Percentiles rank a stretch among this genome's conserved stretches.
These are phyloP conservation scores for Gerris lacustris DNA, from an alignment of 2,888 invertebrate species.

Conservation along the genomic window DNA sequence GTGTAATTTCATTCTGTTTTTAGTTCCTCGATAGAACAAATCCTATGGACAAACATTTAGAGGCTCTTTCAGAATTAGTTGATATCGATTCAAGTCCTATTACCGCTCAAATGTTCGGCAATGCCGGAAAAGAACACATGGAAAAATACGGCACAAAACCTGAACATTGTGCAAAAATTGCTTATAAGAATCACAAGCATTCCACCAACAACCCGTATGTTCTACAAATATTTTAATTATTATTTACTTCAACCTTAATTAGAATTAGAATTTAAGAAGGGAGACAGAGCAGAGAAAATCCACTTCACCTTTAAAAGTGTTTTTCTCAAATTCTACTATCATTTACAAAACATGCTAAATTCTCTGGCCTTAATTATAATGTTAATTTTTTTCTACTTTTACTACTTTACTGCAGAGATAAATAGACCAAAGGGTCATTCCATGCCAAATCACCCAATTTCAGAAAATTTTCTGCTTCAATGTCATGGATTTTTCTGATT, in stretches of 20 bases:
- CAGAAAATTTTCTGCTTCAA: too few relatives aligned
- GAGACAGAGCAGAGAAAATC: too few relatives aligned
- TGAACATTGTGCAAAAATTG: slow-evolving; percentile 93
- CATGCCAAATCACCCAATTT: too few relatives aligned
- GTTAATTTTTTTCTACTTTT: too few relatives aligned
- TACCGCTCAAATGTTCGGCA: slow-evolving; percentile 91
- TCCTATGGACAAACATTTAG: slow-evolving; percentile 78
- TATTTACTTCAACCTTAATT: slow-evolving; percentile 12
- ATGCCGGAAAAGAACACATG: slow-evolving; percentile 93
- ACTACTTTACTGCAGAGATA: too few relatives aligned
- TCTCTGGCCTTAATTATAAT: too few relatives aligned
- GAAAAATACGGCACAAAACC: slow-evolving; percentile 85
- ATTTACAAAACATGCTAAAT: too few relatives aligned
- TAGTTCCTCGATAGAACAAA: slow-evolving; percentile 69
- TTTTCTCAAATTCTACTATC: too few relatives aligned
- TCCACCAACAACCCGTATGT: slow-evolving; percentile 86
- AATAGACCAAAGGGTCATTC: too few relatives aligned
- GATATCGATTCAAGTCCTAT: slow-evolving; percentile 75
- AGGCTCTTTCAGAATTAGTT: slow-evolving; percentile 67
- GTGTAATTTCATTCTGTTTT: slow-evolving; percentile 21
- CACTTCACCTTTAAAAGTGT: too few relatives aligned
- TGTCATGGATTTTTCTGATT: too few relatives aligned
- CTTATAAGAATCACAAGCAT: slow-evolving; percentile 94
- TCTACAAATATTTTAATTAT: slow-evolving; percentile 15
- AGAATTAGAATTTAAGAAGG: not conserved